Evolutionary conservation across 2,888 invertebrate species (phyloP).

Genomic region (Toxonevra muliebris): DNA sequence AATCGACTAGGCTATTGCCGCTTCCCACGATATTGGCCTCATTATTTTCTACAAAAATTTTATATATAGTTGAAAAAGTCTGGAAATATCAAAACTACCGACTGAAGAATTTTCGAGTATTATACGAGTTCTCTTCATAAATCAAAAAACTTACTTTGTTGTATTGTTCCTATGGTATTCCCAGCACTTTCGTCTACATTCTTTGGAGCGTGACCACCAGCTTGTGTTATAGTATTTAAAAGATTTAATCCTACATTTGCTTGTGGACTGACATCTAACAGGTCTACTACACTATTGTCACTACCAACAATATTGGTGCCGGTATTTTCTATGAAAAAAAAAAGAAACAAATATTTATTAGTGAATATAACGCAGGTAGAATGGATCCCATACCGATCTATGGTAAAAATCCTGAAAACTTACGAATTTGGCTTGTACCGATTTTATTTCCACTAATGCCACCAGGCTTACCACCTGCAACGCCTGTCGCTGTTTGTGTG

Average conservation of each 20-base stretch:
- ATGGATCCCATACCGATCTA: background rate
- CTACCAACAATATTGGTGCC: background rate
- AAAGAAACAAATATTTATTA: too few species aligned
- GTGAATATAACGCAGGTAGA: too few species aligned
- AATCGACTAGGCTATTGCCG: too few species aligned
- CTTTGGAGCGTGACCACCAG: background rate
- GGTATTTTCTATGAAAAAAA: background rate
- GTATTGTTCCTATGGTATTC: too few species aligned
- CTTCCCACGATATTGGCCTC: constrained; percentile 6
- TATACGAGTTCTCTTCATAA: too few species aligned
- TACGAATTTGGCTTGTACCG: constrained; percentile 3
- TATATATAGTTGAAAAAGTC: too few species aligned
- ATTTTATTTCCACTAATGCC: background rate
- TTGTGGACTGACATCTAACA: constrained; percentile 13
- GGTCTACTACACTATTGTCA: background rate
- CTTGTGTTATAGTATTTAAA: background rate
- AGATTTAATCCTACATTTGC: background rate
- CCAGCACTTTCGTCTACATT: too few species aligned
- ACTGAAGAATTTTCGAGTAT: too few species aligned
- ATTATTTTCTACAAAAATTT: background rate
- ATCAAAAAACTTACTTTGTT: too few species aligned
- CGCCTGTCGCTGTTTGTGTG: background rate
- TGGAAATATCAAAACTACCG: too few species aligned
- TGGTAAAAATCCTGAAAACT: background rate
- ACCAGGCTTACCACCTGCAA: background rate